Evolutionary conservation across 2,113 vertebrate species (phyloP), one percentile per base, ranked within the genome.

Genomic region (Oceanites oceanicus): DNA sequence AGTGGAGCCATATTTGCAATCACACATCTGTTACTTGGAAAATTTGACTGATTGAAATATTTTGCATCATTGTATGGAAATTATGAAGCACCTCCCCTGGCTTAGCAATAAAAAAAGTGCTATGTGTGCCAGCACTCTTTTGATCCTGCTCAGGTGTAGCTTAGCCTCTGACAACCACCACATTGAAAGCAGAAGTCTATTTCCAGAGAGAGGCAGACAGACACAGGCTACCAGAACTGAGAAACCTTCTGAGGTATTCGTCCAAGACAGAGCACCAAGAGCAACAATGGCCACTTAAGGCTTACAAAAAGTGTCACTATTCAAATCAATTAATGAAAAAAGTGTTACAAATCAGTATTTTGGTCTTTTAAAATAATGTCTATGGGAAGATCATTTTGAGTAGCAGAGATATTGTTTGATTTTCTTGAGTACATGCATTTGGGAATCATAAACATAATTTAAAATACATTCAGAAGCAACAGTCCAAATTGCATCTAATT

Each of bases 361-460:
- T 97, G 86, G 59, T 87, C 74, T 94, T 83, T 83, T 73, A 83
- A 88, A 88, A 65, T 88, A 88, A 72, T 13, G 26, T 77, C 91
- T 83, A 71, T 55, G 73, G 42, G 82, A 87, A 86, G 89, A 94
- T 82, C 29, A 73, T 95, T 89, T 92, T 86, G 63, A 96, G 50
- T 72, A 96, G 79, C 56, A 80, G 86, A 92, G 65, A 91, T 85
- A 95, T 92, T 97, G 95, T 97, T 96, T 96, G 92, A 75, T 96
- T 94, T 97, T 96, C 96, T 95, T 91, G 78, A 94, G 87, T 86
- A 81, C 80, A 92, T 72, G 92, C 95, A 91, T 96, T 97, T 96
- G 91, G 89, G 82, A 96, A 97, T 95, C 85, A 87, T 97, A 96
- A 97, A 97, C 92, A 95, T 95, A 45, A 97, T 96, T 97, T 97